Base-by-base conservation (phyloP, 1,140 invertebrate species). In the Drosophila suzukii region DNA sequence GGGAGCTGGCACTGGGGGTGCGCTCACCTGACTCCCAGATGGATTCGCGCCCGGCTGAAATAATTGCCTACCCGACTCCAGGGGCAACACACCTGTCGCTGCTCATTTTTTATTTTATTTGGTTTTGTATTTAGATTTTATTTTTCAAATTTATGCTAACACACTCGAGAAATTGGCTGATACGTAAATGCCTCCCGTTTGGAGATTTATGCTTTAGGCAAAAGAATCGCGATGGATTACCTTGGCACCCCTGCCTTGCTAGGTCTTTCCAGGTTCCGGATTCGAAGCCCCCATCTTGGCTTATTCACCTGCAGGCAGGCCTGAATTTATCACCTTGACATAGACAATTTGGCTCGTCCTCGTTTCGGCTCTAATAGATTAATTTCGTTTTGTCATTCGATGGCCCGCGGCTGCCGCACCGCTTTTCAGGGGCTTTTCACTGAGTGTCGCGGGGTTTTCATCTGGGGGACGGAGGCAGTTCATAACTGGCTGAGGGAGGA, bases 321-420 rank as follows among this genome's bases (percentile, higher is more conserved):
- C 62, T 38, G 54, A 89, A 89, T 89, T 88, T 89, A 86, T 88
- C 83, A 89, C 77, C 59, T 75, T 88, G 79, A 63, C 84, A 77
- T 67, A 82, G 73, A 70, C 79, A 78, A 77, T 84, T 77, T 84
- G 58, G 72, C 66, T 59, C 50, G 54, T 50, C 50, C 71, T 72
- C 73, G 38, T 60, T 80, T 54, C 34, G 68, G 38, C 75, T 73
- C 84, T 88, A 86, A 86, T 83, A 86, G 83, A 86, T 86, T 86
- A 83, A 88, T 78, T 88, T 88, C 84, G 71, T 83, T 88, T 79
- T 85, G 81, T 85, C 74, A 77, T 81, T 84, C 72, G 77, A 72
- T 63, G 62, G 62, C 81, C 55, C 47, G 51, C 46, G 78, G 56
- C 38, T 17, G 55, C 15, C 27, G 46, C 20, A n/a, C 5, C 46